Evolutionary conservation across 2,797 vertebrate genomes (phyloP).

Genomic region (Nyctibius grandis): DNA sequence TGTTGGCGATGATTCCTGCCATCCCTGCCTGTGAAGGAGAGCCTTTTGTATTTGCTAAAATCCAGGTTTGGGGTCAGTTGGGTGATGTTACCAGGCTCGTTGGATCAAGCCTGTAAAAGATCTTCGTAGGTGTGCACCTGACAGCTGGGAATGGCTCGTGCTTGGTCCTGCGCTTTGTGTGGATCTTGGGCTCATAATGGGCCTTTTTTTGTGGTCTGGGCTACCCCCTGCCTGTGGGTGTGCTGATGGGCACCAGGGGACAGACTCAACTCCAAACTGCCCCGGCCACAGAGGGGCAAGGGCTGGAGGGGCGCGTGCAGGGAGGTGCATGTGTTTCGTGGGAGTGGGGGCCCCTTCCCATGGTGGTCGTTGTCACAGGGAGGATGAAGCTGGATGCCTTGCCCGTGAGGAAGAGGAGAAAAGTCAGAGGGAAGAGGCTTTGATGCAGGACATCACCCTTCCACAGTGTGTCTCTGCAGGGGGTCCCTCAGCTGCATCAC

Average conservation of each 20-base stretch:
- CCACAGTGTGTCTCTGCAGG: rapidly evolving
- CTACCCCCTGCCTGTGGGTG: not conserved
- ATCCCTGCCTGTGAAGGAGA: not conserved
- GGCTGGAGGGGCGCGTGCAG: not conserved
- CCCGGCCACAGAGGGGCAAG: not conserved
- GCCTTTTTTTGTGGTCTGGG: not conserved
- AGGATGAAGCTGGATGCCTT: not conserved
- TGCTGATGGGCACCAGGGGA: not conserved
- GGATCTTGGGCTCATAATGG: not conserved
- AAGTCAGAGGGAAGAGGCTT: not conserved
- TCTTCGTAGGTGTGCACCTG: not conserved
- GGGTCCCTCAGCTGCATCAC: rapidly evolving
- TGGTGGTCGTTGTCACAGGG: not conserved
- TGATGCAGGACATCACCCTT: not conserved
- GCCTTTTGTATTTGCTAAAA: not conserved
- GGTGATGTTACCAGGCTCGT: rapidly evolving
- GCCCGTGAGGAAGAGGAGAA: not conserved
- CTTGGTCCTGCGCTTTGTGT: not conserved
- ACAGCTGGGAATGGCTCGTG: rapidly evolving
- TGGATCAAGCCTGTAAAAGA: not conserved
- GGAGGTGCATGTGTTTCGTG: not conserved
- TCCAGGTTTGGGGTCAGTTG: not conserved
- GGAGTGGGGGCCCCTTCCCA: not conserved
- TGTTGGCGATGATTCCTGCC: not conserved
- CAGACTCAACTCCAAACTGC: not conserved